phyloP scores from a whole-genome alignment of 1,140 invertebrate species.

The Papilio glaucus region DNA sequence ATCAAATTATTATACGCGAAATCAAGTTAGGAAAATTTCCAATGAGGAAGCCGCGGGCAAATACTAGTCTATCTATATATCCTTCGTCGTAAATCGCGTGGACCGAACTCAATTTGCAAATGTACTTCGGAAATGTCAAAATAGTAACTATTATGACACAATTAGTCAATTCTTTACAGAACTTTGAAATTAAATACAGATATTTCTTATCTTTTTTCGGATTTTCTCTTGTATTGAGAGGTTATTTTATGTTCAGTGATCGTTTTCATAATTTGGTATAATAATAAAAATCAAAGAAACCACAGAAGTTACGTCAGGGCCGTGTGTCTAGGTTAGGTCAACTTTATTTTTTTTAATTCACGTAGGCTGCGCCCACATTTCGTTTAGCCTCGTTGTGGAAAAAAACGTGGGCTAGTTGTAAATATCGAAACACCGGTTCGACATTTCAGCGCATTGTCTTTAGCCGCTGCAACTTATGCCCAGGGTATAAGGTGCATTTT shows the following conservation, averaged over 20 bases:
- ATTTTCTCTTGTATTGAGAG: no score
- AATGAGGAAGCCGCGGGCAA: no score
- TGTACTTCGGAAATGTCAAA: no score
- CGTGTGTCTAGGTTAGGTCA: conserved; percentile 57
- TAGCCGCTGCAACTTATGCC: conserved; percentile 2
- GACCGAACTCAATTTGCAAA: no score
- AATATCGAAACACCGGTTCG: conserved; percentile 46
- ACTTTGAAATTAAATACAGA: no score
- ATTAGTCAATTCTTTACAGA: no score
- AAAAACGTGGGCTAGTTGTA: conserved; percentile 67
- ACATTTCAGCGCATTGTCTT: conserved; percentile 19
- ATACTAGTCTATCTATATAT: no score
- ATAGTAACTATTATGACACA: no score
- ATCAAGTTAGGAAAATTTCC: no score
- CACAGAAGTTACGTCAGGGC: conserved; percentile 53
- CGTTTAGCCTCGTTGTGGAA: conserved; percentile 52
- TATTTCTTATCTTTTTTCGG: no score
- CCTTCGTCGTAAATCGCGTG: no score
- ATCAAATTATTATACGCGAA: no score
- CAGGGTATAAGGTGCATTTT: conserved; percentile 11
- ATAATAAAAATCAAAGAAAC: conserved; percentile 21
- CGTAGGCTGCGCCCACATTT: conserved; percentile 69
- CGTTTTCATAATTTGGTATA: background rate
- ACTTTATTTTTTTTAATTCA: conserved; percentile 56
- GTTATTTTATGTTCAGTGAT: background rate